A percentile compares a stretch with the other conserved stretches of the same genome.
Evolutionary conservation across 2,113 vertebrate species (phyloP).

Genomic region (Neomonachus schauinslandi): DNA sequence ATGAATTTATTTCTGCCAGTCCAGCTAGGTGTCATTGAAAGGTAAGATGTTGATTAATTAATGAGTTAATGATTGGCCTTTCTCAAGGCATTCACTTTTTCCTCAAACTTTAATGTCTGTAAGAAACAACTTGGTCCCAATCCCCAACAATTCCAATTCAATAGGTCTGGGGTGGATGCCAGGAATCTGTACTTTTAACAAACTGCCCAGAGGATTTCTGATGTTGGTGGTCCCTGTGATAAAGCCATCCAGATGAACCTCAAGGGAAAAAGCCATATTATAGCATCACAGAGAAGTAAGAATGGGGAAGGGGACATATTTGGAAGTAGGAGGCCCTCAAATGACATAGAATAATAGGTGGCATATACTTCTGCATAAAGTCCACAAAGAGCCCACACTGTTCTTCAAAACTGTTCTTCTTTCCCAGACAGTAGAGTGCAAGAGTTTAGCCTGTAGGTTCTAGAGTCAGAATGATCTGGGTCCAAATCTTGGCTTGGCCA

Average conservation of each 20-base stretch:
- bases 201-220: neutral
- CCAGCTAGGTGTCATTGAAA: neutral
- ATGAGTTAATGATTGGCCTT: neutral
- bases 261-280: neutral
- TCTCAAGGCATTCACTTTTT: neutral
- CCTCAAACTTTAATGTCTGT: neutral
- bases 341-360: neutral
- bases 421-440: neutral
- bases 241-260: neutral
- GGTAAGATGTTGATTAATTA: neutral
- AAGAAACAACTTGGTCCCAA: neutral
- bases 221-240: neutral
- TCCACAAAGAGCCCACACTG: neutral
- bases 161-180: neutral
- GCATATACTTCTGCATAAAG: slow-evolving; percentile 6
- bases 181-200: slow-evolving; percentile 3
- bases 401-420: neutral
- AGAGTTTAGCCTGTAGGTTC: neutral
- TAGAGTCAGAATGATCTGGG: neutral
- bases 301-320: neutral
- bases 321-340: neutral
- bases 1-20: neutral
- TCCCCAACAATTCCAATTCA: neutral
- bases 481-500: neutral
- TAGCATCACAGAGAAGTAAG: neutral